These are phyloP conservation scores for Ictidomys tridecemlineatus DNA, from an alignment of 2,113 vertebrate species.

Conservation along the genomic window DNA sequence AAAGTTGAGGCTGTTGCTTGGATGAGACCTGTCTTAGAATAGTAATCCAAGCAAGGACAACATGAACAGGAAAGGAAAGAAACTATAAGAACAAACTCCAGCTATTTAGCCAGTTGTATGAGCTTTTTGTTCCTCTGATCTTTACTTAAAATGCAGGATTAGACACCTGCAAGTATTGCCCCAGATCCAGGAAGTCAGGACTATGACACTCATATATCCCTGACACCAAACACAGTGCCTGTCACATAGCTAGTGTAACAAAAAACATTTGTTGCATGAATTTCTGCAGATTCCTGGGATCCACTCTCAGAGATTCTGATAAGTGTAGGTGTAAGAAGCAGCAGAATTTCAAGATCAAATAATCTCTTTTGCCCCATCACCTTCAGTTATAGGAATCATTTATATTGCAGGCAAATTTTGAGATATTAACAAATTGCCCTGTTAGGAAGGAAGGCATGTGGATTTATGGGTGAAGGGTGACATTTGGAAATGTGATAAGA, in stretches of 20 bases:
- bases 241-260: not conserved
- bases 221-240: not conserved
- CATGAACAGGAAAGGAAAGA: constrained; percentile 63
- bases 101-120: constrained; percentile 21
- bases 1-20: constrained; percentile 70
- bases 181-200: not conserved
- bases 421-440: constrained; percentile 55
- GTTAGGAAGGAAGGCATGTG: constrained; percentile 32
- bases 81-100: constrained; percentile 34
- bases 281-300: not conserved
- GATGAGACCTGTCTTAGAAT: constrained; percentile 73
- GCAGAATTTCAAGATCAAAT: not conserved
- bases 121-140: not conserved
- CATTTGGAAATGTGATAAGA: constrained; percentile 49
- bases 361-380: not conserved
- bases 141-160: constrained; percentile 19
- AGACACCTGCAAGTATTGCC: not conserved
- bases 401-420: not conserved
- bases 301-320: not conserved
- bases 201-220: not conserved
- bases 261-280: not conserved
- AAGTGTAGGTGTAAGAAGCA: not conserved
- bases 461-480: constrained; percentile 43
- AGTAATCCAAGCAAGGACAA: constrained; percentile 70
- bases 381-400: not conserved